Percentiles rank a stretch among this genome's conserved stretches.
phyloP scores from a whole-genome alignment of 2,888 invertebrate species.

The Caenorhabditis panamensis region DNA sequence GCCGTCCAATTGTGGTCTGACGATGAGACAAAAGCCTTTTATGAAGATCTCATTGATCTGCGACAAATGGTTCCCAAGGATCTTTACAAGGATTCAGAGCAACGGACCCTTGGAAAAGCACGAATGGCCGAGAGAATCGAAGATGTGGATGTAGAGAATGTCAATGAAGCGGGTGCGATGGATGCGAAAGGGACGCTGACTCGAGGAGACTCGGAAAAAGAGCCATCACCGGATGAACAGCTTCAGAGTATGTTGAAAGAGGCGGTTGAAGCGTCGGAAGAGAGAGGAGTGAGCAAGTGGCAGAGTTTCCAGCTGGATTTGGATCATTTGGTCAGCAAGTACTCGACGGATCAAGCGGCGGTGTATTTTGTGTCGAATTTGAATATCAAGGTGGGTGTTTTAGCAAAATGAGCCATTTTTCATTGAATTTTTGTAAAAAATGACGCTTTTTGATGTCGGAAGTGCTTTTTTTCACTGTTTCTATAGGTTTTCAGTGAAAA shows the following conservation, averaged over 20 bases:
- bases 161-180: conserved; percentile 48
- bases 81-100: conserved; percentile 67
- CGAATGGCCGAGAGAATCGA: conserved; percentile 60
- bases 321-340: conserved; percentile 75
- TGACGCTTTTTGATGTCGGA: too few species aligned
- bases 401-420: too few species aligned
- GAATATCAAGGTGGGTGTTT: conserved; percentile 64
- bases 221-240: conserved; percentile 16
- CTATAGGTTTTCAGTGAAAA: too few species aligned
- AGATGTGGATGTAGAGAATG: conserved; percentile 65
- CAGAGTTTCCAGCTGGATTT: conserved; percentile 70
- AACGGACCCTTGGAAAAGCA: conserved; percentile 55
- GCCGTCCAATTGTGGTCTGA: conserved; percentile 74
- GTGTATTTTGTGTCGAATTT: conserved; percentile 74
- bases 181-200: conserved; percentile 28
- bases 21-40: conserved; percentile 74
- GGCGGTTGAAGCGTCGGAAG: conserved; percentile 24
- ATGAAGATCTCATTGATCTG: conserved; percentile 70
- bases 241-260: conserved; percentile 3
- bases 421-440: too few species aligned
- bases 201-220: conserved; percentile 22
- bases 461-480: too few species aligned
- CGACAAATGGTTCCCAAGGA: conserved; percentile 66
- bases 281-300: conserved; percentile 57
- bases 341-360: conserved; percentile 76